Evolutionary conservation across 2,888 invertebrate species (phyloP), one percentile per base, ranked within the genome.

Genomic region (Electrophaes corylata): DNA sequence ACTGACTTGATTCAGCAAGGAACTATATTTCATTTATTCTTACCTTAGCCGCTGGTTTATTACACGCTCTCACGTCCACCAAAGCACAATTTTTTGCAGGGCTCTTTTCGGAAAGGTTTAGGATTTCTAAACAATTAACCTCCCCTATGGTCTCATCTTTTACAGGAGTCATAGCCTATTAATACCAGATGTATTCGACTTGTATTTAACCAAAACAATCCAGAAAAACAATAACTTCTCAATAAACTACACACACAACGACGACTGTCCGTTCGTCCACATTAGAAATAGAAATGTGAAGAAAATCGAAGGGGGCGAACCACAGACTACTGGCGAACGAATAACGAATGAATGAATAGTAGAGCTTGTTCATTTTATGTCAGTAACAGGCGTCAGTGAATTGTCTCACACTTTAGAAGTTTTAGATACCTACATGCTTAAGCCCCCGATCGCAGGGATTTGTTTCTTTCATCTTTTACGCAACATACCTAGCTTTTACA

Each of bases 31-130:
- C 16, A n/a, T 2, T 51, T 57, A 23, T 56, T 72, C 83, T 92
- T 92, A 95, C 95, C 93, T 94, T 94, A 67, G 93, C 88, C 58
- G 92, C 89, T 68, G 95, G 95, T 85, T 94, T 94, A 78, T 93
- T 94, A 80, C 94, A 95, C 69, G 94, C 94, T 84, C 94, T 92
- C 70, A 93, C 94, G 86, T 95, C 95, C 66, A 94, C 92, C 67
- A 91, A 86, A 71, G 88, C 81, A 66, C 83, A 84, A 72, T 87
- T 89, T 78, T 91, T 91, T 64, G 82, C 86, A 57, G 91, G 90
- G 71, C 91, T 92, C 79, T 91, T 91, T 71, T 92, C 92, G 50
- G 80, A 74, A 69, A 89, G 80, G 72, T 87, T 89, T 75, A 92
- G 80, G 60, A 87, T 83, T 72, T 92, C 92, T 73, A 92, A 79